Percentiles rank a stretch among this genome's conserved stretches.
Evolutionary conservation across 2,113 vertebrate species (phyloP).

Genomic region (Equus quagga): DNA sequence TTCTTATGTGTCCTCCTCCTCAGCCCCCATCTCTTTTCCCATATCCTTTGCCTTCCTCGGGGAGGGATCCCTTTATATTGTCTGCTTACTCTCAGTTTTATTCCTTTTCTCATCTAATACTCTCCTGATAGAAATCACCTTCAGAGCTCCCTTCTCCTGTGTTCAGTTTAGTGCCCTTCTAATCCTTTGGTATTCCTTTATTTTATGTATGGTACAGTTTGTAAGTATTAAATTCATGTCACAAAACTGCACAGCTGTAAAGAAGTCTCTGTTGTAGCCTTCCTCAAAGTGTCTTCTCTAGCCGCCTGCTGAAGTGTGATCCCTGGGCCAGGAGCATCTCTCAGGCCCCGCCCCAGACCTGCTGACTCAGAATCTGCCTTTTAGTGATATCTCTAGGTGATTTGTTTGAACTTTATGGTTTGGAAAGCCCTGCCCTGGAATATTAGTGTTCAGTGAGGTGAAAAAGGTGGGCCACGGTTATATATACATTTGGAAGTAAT

Average conservation of each 20-base stretch:
- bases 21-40: neutral
- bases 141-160: neutral
- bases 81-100: neutral
- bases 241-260: too few relatives aligned
- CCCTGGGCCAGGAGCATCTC: neutral
- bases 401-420: neutral
- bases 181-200: neutral
- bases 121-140: neutral
- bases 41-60: neutral
- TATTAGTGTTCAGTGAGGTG: neutral
- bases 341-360: neutral
- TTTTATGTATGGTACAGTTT: neutral
- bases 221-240: neutral
- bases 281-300: neutral
- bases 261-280: neutral
- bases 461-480: neutral
- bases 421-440: neutral
- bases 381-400: neutral
- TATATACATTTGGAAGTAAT: neutral
- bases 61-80: too few relatives aligned
- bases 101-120: neutral
- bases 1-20: neutral
- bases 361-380: neutral
- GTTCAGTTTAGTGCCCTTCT: neutral
- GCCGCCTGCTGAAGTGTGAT: neutral